These are phyloP conservation scores for Tragelaphus imberbis DNA, from an alignment of 2,113 vertebrate genomes.

Conservation along the genomic window DNA sequence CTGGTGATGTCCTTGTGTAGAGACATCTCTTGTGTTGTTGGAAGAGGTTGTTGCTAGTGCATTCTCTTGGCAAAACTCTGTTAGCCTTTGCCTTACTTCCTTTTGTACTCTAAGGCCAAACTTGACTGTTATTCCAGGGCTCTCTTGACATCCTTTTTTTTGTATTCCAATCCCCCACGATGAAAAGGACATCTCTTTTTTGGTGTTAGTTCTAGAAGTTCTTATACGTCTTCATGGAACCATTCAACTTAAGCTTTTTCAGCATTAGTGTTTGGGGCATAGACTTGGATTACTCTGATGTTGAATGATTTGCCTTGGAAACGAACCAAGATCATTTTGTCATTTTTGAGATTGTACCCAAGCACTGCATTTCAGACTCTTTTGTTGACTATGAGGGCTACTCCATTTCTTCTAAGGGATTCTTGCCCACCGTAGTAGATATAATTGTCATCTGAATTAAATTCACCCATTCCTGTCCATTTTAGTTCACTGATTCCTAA, in stretches of 20 bases:
- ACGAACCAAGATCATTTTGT: background rate
- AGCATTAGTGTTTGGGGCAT: background rate
- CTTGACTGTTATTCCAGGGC: background rate
- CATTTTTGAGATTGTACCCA: background rate
- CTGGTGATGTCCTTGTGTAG: background rate
- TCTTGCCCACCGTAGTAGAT: background rate
- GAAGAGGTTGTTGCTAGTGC: background rate
- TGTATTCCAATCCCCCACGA: background rate
- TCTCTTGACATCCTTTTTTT: background rate
- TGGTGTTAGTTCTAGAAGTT: background rate
- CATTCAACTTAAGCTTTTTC: background rate
- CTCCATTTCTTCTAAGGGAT: background rate
- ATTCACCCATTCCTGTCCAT: background rate
- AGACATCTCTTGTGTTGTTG: background rate
- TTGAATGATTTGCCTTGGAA: background rate
- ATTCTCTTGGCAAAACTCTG: background rate
- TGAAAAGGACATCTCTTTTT: background rate
- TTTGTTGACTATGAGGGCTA: background rate
- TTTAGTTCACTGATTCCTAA: background rate
- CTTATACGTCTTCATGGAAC: background rate
- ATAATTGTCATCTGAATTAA: background rate
- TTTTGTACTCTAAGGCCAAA: background rate
- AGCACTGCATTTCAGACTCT: background rate
- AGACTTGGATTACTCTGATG: background rate
- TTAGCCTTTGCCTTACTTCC: background rate